A percentile compares a stretch with the other conserved stretches of the same genome.
Conservation (phyloP, 1,140 invertebrate species). For the Drosophila paulistorum region DNA sequence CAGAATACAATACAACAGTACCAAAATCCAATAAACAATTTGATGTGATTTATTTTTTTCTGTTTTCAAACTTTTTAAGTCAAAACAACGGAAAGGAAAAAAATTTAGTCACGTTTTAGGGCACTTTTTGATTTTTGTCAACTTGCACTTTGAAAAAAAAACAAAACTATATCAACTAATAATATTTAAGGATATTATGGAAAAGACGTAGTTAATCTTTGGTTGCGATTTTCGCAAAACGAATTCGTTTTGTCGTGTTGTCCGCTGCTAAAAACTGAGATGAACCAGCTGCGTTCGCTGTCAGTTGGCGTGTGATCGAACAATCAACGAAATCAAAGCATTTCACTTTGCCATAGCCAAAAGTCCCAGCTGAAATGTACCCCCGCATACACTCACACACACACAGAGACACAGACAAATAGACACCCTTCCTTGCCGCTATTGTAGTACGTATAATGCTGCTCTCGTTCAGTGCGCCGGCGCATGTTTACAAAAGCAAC, state of each 20-base stretch:
- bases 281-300: conserved; percentile 79
- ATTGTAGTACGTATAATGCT: background rate
- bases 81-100: background rate
- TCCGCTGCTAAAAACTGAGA: conserved; percentile 51
- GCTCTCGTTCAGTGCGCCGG: conserved; percentile 47
- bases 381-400: conserved; percentile 46
- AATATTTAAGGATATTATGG: too few relatives aligned
- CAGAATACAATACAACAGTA: background rate
- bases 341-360: conserved; percentile 73
- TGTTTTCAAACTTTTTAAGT: background rate
- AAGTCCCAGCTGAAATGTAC: conserved; percentile 70
- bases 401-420: conserved; percentile 1
- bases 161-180: too few relatives aligned
- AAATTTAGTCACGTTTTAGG: background rate
- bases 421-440: conserved; percentile 29
- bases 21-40: background rate
- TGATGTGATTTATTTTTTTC: too few relatives aligned
- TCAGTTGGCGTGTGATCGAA: conserved; percentile 81
- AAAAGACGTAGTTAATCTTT: conserved; percentile 4
- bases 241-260: conserved; percentile 7
- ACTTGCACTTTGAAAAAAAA: conserved; percentile 24
- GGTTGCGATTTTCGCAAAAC: conserved; percentile 1
- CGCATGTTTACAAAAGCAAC: conserved; percentile 81
- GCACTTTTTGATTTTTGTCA: background rate
- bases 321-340: conserved; percentile 80